Base-by-base conservation (phyloP, 53 echinoderm and acorn worm genomes). In the Temnopleurus reevesii region DNA sequence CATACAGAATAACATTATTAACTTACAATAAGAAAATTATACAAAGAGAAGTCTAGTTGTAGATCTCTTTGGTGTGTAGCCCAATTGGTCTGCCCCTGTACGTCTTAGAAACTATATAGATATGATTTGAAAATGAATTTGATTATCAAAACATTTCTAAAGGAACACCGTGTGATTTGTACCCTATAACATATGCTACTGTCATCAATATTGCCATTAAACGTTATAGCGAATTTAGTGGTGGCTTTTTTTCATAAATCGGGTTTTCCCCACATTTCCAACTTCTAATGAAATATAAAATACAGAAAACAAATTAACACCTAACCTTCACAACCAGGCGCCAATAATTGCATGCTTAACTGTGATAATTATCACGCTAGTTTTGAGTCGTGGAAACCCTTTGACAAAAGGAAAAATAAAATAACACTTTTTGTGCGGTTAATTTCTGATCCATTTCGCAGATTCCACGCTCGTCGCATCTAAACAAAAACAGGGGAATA, bases 401-500 rank as follows among this genome's bases (percentile, higher is more conserved):
- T 71, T 71, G 71, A 71, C 71, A 71, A 71, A n/a, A 71, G 71
- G 34, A 41, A 21, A n/a, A 71, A 36, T n/a, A 38, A 15, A 19
- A 71, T 71, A 71, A 41, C 71, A 41, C 21, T 8, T 23, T 71
- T 71, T 71, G 36, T 71, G 71, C 41, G 43, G 71, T 43, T 38
- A 71, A 63, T 8, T 41, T 71, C 21, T 71, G 41, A 71, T 71
- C 41, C 71, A 21, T 71, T 71, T 43, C 2, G 71, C 71, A 71
- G 71, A 36, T 10, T 8, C 41, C 41, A 38, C 21, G n/a, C 4
- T n/a, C n/a, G 19, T 7, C 1, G 36, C 41, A 36, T 41, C 19
- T n/a, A 41, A 71, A 71, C 71, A 21, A 71, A 71, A 71, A 71
- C 71, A 71, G 71, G 43, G 41, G 71, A 38, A 71, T 71, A 71